phyloP scores from a whole-genome alignment of 2,888 invertebrate species.

The Archips crataeganus region DNA sequence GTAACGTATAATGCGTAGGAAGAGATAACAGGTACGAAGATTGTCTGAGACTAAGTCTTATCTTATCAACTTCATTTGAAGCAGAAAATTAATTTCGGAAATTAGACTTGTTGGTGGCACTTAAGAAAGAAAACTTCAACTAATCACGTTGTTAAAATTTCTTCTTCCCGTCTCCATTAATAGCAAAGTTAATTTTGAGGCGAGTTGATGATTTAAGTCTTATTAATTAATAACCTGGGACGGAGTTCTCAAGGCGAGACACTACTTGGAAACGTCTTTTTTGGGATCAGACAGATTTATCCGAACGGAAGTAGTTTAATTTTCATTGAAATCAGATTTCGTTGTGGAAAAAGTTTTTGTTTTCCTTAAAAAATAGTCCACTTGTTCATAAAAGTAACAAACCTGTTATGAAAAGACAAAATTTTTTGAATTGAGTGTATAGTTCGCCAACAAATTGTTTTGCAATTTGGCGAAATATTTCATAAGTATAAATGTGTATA shows the following conservation, averaged over 20 bases:
- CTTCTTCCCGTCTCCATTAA: conserved; percentile 9
- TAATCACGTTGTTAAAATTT: conserved; percentile 18
- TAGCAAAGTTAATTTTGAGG: conserved; percentile 25
- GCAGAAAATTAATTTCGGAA: conserved; percentile 21
- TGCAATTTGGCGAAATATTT: too few relatives aligned
- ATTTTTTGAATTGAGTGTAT: too few relatives aligned
- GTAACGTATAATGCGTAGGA: background rate
- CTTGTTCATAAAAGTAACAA: too few relatives aligned
- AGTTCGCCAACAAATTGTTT: too few relatives aligned
- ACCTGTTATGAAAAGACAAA: too few relatives aligned
- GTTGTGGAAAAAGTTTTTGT: too few relatives aligned
- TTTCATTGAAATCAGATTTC: background rate
- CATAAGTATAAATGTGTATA: too few relatives aligned
- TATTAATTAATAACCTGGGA: background rate
- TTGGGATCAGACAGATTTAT: background rate
- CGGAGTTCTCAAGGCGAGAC: background rate
- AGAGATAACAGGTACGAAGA: background rate
- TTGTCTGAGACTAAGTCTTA: background rate
- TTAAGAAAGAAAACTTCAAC: conserved; percentile 27
- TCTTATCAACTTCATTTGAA: conserved; percentile 23
- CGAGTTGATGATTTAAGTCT: background rate
- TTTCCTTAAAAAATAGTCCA: too few relatives aligned
- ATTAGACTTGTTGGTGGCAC: conserved; percentile 27
- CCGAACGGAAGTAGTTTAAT: background rate
- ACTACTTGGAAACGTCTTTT: background rate